Evolutionary conservation across 2,113 vertebrate genomes (phyloP).

Genomic region (Setophaga kirtlandii): DNA sequence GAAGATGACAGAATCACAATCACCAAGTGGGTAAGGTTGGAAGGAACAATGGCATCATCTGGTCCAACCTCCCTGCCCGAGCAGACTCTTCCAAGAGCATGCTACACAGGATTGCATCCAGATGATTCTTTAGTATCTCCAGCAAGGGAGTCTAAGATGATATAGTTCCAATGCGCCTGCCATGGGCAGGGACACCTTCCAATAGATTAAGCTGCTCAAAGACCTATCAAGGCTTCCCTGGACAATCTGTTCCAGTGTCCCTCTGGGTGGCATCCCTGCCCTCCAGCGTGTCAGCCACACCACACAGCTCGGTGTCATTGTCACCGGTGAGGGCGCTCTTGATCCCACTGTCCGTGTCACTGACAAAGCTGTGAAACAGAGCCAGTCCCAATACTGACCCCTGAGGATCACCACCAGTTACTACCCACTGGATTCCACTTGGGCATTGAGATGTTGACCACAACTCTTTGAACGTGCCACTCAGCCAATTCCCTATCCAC

Average conservation of each 20-base stretch:
- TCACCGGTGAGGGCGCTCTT: background rate
- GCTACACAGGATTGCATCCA: background rate
- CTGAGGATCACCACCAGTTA: background rate
- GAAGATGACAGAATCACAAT: background rate
- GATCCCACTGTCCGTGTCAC: background rate
- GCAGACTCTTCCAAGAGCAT: background rate
- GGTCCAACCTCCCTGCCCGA: background rate
- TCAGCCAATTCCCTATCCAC: background rate
- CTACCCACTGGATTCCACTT: background rate
- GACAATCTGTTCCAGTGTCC: background rate
- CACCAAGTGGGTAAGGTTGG: background rate
- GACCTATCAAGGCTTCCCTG: background rate
- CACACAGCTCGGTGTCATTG: background rate
- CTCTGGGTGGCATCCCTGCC: background rate
- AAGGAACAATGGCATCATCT: background rate
- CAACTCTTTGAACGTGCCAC: background rate
- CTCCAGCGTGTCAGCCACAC: background rate
- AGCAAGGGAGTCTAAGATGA: background rate
- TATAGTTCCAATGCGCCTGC: accelerated
- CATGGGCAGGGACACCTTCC: background rate
- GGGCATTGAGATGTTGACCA: background rate
- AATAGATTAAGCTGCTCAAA: background rate
- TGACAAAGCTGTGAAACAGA: background rate
- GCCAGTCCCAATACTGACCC: background rate
- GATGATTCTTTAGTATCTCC: background rate